Evolutionary conservation across 2,888 invertebrate genomes (phyloP).

Genomic region (Desoria tigrina): DNA sequence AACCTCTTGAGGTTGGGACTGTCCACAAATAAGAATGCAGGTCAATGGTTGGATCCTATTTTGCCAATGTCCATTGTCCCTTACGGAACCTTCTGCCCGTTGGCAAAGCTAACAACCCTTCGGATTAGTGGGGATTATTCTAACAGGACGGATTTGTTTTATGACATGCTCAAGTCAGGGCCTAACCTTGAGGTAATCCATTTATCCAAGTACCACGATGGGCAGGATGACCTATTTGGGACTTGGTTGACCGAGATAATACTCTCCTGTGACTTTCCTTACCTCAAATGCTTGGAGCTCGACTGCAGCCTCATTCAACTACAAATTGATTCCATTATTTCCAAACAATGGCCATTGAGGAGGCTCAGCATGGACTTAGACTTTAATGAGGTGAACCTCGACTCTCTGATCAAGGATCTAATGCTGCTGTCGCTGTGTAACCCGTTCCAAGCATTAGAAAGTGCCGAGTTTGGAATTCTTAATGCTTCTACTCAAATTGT

Average conservation of each 20-base stretch:
- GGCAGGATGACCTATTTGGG: constrained; percentile 34
- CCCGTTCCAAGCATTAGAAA: constrained; percentile 17
- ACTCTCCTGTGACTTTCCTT: constrained; percentile 19
- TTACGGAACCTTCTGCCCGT: neutral
- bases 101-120: constrained; percentile 19
- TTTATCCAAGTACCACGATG: constrained; percentile 5
- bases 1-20: constrained; percentile 22
- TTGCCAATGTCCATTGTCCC: constrained; percentile 17
- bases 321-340: constrained; percentile 20
- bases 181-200: constrained; percentile 22
- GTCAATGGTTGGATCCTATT: constrained; percentile 6
- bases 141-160: constrained; percentile 30
- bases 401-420: constrained; percentile 18
- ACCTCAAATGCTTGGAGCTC: constrained; percentile 27
- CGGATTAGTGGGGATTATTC: constrained; percentile 31
- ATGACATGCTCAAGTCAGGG: constrained; percentile 25
- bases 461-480: constrained; percentile 29
- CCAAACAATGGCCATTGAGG: constrained; percentile 11
- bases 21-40: constrained; percentile 9
- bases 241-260: constrained; percentile 35
- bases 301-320: constrained; percentile 26
- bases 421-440: too few species aligned
- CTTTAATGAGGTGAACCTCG: constrained; percentile 13
- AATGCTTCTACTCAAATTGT: constrained; percentile 5
- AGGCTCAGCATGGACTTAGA: constrained; percentile 9